Conservation (phyloP, 2,888 invertebrate species). For the Scrobipalpa atriplicella region DNA sequence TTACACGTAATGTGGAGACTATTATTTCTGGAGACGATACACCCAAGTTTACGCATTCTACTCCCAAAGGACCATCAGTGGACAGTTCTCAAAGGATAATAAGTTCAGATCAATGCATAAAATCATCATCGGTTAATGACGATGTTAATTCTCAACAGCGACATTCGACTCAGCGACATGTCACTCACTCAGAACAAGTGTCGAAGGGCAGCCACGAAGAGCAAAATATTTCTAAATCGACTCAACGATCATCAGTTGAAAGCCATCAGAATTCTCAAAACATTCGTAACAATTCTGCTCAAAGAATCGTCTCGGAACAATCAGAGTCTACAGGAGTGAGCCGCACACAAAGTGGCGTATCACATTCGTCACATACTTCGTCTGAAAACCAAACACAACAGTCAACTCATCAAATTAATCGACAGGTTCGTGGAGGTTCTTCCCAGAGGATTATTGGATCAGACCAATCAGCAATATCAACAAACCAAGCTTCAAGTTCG, state of each 20-base stretch:
- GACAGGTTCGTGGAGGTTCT: constrained; percentile 48
- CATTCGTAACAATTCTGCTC: constrained; percentile 39
- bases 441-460: constrained; percentile 54
- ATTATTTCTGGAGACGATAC: constrained; percentile 61
- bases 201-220: constrained; percentile 47
- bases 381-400: constrained; percentile 44
- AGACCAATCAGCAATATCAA: constrained; percentile 40
- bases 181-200: constrained; percentile 42
- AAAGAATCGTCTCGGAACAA: constrained; percentile 46
- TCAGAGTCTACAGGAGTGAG: constrained; percentile 34
- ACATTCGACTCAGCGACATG: constrained; percentile 42
- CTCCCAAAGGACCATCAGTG: constrained; percentile 41
- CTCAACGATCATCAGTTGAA: constrained; percentile 45
- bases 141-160: constrained; percentile 40
- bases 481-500: constrained; percentile 29
- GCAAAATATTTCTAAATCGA: constrained; percentile 49
- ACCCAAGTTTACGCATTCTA: constrained; percentile 33
- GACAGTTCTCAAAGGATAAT: constrained; percentile 47
- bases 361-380: constrained; percentile 35
- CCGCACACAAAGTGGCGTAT: constrained; percentile 45
- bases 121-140: constrained; percentile 46
- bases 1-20: constrained; percentile 86
- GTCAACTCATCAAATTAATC: constrained; percentile 41
- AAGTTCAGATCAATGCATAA: constrained; percentile 50
- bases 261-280: constrained; percentile 26